Conservation (phyloP, 2,888 invertebrate genomes). For the Calephelis perditalis region DNA sequence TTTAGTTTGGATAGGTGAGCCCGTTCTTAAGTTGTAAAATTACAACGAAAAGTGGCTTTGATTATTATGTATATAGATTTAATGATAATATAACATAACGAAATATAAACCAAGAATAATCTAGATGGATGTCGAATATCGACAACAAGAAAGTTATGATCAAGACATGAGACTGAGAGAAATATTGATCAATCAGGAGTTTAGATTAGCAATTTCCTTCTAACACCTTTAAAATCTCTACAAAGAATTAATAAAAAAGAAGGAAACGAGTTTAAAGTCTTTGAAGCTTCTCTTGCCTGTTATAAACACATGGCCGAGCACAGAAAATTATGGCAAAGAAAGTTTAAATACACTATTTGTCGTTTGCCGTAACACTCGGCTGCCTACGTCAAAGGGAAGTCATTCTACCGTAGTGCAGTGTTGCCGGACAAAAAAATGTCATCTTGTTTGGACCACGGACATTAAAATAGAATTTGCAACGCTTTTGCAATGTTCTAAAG, state of each 20-base stretch:
- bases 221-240: not conserved
- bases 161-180: too few species aligned
- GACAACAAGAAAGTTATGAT: too few species aligned
- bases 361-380: conserved; percentile 39
- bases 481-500: conserved; percentile 21
- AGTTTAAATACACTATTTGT: conserved; percentile 16
- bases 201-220: too few species aligned
- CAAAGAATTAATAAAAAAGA: not conserved
- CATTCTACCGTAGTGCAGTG: conserved; percentile 38
- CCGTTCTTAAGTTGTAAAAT: too few species aligned
- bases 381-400: conserved; percentile 42
- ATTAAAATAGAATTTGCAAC: conserved; percentile 28
- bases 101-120: too few species aligned
- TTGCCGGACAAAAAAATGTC: conserved; percentile 34
- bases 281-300: conserved; percentile 3
- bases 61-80: too few species aligned
- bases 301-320: conserved; percentile 9
- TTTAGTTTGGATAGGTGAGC: too few species aligned
- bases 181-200: too few species aligned
- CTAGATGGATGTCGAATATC: too few species aligned
- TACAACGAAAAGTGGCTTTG: too few species aligned
- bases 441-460: conserved; percentile 34
- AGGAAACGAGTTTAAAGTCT: not conserved
- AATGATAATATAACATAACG: too few species aligned
- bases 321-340: conserved; percentile 14